Conservation (phyloP, 2,797 vertebrate genomes). For the Spea hammondii region DNA sequence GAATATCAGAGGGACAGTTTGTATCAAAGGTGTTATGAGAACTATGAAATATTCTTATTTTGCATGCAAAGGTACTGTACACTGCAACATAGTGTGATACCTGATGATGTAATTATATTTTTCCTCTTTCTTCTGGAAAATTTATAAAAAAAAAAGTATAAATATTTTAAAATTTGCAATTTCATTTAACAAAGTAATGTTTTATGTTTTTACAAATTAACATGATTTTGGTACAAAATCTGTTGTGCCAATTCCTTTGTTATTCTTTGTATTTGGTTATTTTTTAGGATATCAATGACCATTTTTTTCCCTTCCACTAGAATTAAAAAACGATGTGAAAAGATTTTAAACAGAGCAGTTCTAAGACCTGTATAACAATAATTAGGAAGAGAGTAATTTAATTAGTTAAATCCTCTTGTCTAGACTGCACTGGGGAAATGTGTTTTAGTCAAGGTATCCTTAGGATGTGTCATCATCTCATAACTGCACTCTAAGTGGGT, state of each 20-base stretch:
- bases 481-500: constrained; percentile 10
- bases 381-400: constrained; percentile 41
- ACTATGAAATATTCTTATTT: too few species aligned
- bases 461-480: constrained; percentile 23
- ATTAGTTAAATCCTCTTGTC: constrained; percentile 32
- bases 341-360: constrained; percentile 39
- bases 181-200: too few species aligned
- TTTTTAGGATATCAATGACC: constrained; percentile 6
- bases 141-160: too few species aligned
- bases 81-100: too few species aligned
- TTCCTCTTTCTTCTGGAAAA: too few species aligned
- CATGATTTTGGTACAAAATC: too few species aligned
- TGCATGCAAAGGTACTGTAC: too few species aligned
- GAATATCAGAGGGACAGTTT: too few species aligned
- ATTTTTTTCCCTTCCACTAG: constrained; percentile 28
- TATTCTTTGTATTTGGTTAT: background rate
- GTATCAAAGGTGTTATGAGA: too few species aligned
- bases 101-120: too few species aligned
- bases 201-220: too few species aligned
- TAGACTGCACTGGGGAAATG: constrained; percentile 33
- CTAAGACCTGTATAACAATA: constrained; percentile 30
- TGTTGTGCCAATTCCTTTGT: background rate
- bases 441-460: constrained; percentile 35
- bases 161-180: too few species aligned
- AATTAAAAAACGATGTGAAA: constrained; percentile 29